Base-by-base conservation (phyloP, 2,888 invertebrate species). In the Gisinianus flammeolus region DNA sequence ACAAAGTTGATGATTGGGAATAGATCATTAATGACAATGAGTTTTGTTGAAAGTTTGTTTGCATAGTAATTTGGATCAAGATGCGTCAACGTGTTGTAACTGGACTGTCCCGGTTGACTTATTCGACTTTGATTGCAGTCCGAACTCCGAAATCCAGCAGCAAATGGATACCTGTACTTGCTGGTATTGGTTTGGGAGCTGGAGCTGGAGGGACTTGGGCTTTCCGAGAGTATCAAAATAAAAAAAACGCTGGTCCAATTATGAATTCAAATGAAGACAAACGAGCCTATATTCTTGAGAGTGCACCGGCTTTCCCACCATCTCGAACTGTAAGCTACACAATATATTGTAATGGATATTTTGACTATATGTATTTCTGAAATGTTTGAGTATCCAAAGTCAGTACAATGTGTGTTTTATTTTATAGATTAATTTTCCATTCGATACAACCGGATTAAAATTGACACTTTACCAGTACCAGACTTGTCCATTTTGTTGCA, bases 401-500 rank as follows among this genome's bases (percentile, higher is more conserved):
- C n/a, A n/a, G 4, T 19, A 10, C 12, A 26, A 19, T 79, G 54
- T 76, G n/a, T 78, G 83, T 79, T 82, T 81, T 72, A 52, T 83
- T 76, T 89, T 89, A 78, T 85, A 94, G 91, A 88, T 93, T 75
- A 84, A 90, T 16, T 91, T 90, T 86, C 90, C 91, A 0, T 88
- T 89, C 3, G 94, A 94, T 86, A 88, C 86, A 0, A 89, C 89
- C 66, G 92, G 92, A 31, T 88, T 96, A 78, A 92, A 95, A 84
- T 88, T 99, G 67, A 93, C 94, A 0, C 89, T 99, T 24, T 99
- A 94, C 86, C 99, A 99, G 89, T 99, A 97, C 87, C 94, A 97
- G 85, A 97, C 97, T 0, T 99, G 98, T 86, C 98, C 98, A 0
- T 98, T 98, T 87, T 98, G 98, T 88, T 97, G 97, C 86, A 98